Evolutionary conservation across 2,113 vertebrate species (phyloP), one percentile per base, ranked within the genome.

Genomic region (Pleuronectes platessa): DNA sequence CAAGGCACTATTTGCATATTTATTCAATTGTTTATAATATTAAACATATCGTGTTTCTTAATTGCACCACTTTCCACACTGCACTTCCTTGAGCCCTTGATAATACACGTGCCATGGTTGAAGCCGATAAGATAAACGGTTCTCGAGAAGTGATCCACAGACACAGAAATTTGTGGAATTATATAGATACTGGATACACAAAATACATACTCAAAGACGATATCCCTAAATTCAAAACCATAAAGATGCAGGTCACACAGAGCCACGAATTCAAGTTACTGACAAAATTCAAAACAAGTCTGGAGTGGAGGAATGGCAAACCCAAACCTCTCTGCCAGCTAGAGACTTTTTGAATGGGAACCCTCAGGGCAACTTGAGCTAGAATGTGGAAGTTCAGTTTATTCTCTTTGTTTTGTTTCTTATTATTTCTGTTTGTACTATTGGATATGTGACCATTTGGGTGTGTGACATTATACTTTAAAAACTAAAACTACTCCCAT

Each of bases 341-440:
- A 4, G 21, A 72, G 59, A 74, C 58, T 20, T 18, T 59, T 18
- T 74, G 31, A 11, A 76, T 51, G 68, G 17, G 79, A 75, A 71
- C 54, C 64, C 63, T 65, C 24, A 60, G 67, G n/a, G 61, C 55
- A 68, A 64, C 18, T 65, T 59, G 17, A 49, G 45, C 45, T 17
- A 49, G 5, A 49, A 17, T 5, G 45, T 17, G 4, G 45, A 49
- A 17, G 45, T 17, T 49, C 5, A 49, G 45, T 49, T 49, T 17
- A 17, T 15, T 47, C 45, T 53, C 31, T 31, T 55, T 66, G 26
- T 45, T 65, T 37, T 68, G 71, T 8, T 40, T 49, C 1, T 18
- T 7, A 31, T 23, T 49, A 18, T 49, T 49, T 49, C 45, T 49
- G 5, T 18, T 49, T 49, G 45, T 49, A 5, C 45, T 17, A 17